Evolutionary conservation across 2,113 vertebrate species (phyloP).

Genomic region (Girardinichthys multiradiatus): DNA sequence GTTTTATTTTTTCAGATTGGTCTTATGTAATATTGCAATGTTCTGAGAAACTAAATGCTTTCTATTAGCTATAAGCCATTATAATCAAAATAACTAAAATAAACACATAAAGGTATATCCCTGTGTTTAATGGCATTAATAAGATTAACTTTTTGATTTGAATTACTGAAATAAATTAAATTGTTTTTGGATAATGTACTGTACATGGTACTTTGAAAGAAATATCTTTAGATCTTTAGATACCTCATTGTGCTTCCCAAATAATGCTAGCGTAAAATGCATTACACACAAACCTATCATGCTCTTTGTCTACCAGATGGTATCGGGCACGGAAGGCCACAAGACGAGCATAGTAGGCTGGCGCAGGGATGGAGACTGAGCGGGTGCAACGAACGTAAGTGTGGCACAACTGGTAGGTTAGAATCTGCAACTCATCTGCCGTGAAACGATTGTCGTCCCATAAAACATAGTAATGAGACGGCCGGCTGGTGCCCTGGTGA

Average conservation of each 20-base stretch:
- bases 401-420: slow-evolving; percentile 99
- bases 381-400: slow-evolving; percentile 98
- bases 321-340: slow-evolving; percentile 98
- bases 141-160: no score
- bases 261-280: not conserved
- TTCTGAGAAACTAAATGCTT: not conserved
- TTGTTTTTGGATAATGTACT: not conserved
- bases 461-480: slow-evolving; percentile 97
- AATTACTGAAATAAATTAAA: no score
- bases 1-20: not conserved
- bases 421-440: slow-evolving; percentile 97
- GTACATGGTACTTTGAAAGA: not conserved
- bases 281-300: slow-evolving; percentile 89
- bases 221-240: not conserved
- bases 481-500: slow-evolving; percentile 94
- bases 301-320: slow-evolving; percentile 99
- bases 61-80: not conserved
- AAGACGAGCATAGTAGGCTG: slow-evolving; percentile 97
- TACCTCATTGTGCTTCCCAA: not conserved
- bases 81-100: not conserved
- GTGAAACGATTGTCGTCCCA: slow-evolving; percentile 99
- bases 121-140: not conserved
- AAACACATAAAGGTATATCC: not conserved
- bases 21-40: not conserved
- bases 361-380: slow-evolving; percentile 97